Base-by-base conservation (phyloP, 2,888 invertebrate species). In the Creontiades dilutus region DNA sequence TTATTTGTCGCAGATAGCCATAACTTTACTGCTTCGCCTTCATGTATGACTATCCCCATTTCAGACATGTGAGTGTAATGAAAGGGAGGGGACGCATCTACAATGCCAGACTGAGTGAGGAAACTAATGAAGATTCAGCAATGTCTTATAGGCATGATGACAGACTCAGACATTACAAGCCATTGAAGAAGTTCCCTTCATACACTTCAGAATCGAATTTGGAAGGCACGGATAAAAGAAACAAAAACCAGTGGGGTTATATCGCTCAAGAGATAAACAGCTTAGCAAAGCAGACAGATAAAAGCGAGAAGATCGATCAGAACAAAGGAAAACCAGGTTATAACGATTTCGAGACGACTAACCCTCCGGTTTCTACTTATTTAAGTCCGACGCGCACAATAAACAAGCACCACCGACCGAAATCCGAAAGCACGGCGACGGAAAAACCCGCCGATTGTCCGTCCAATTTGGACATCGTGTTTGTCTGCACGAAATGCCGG, bases 401-500 rank as follows among this genome's bases (percentile, higher is more conserved):
- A 37, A 37, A 37, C 7, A 11, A 12, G 19, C 68, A 23, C 11
- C 23, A 23, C 68, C 23, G 23, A 23, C 19, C 68, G 0, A 12
- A 5, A 11, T 9, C 19, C 48, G 46, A 80, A 37, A 4, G 80
- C 80, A 3, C n/a, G 48, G 5, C 23, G 1, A 0, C 14, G 19
- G 48, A 19, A 0, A n/a, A 19, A 27, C 5, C 3, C 9, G 19
- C 27, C 0, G 48, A 48, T 27, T 82, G 82, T 23, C 82, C 82
- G 12, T 61, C 57, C 4, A 57, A 19, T 12, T 1, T 85, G 57
- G 85, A 61, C 13, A 61, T 61, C 27, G 28, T 85, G 61, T 61
- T 85, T 61, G 28, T 85, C 16, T 85, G 85, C 37, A 57, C 85
- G 13, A 85, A 37, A 46, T 85, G 85, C 85, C 27, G 85, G 5